Evolutionary conservation across 2,113 vertebrate genomes (phyloP).

Genomic region (Clarias magur): DNA sequence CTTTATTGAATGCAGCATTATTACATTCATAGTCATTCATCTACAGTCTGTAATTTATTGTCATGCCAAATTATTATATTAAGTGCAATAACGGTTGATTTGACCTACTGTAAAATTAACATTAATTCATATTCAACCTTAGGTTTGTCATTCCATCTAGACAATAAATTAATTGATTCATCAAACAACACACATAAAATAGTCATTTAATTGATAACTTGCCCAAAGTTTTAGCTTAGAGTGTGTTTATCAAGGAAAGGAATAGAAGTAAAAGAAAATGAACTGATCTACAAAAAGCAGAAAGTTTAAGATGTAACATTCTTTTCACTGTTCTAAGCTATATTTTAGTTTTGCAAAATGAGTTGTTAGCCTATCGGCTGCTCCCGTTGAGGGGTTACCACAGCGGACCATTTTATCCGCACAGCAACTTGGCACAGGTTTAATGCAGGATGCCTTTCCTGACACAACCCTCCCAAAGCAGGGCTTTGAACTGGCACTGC

Average conservation of each 20-base stretch:
- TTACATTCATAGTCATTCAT: background rate
- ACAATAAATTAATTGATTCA: background rate
- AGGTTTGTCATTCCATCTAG: background rate
- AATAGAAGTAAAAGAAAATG: background rate
- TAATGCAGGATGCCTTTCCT: too few species aligned
- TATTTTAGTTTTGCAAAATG: too few species aligned
- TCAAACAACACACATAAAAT: background rate
- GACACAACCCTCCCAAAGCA: too few species aligned
- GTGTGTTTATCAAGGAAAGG: background rate
- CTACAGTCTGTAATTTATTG: background rate
- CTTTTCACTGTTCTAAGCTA: too few species aligned
- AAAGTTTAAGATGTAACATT: too few species aligned
- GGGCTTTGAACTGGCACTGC: too few species aligned
- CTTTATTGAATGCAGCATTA: background rate
- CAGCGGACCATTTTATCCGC: too few species aligned
- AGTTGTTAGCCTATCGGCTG: too few species aligned
- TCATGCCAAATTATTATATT: background rate
- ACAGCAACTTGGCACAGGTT: too few species aligned
- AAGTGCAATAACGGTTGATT: background rate
- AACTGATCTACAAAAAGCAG: too few species aligned
- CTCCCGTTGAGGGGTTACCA: too few species aligned
- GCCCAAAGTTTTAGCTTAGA: too few species aligned
- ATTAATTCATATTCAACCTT: background rate
- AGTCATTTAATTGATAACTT: background rate
- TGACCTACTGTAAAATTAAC: background rate